Evolutionary conservation across 2,113 vertebrate genomes (phyloP), one percentile per base, ranked within the genome.

Genomic region (Sialia sialis): DNA sequence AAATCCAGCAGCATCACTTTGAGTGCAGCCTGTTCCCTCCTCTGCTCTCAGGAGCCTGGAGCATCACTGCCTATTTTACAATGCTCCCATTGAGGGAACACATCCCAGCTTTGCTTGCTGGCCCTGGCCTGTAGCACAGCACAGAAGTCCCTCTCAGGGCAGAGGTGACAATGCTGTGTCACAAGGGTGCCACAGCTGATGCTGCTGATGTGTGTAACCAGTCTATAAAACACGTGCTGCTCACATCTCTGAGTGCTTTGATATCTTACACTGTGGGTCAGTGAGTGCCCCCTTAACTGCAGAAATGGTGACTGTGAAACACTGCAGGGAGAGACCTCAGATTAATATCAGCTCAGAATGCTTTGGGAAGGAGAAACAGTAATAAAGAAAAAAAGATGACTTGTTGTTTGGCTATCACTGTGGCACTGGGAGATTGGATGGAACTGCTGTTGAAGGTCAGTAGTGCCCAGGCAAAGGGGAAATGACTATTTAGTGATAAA

Each of bases 31-130:
- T 49, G 34, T 30, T 29, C 72, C 36, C 70, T 75, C 58, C n/a
- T n/a, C 62, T 83, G 11, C 10, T 46, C 51, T 55, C 80, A 67
- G 30, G 18, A 3, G 9, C 32, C 75, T 52, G 48, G 29, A 73
- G 26, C 54, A 63, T 23, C 32, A 3, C 1, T n/a, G 25, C 13
- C 44, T 0, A 2, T 88, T 86, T 77, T 18, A 55, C 64, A 63
- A 15, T 6, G 14, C 6, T 9, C 3, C 20, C 23, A 4, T 2
- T 0, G 8, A 13, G 0, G 2, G 22, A 77, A 25, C n/a, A 23
- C 3, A 1, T 20, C 43, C 4, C 55, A 49, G 44, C 26, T 14
- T 48, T 39, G 51, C 87, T 36, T 44, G 5, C 52, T 56, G n/a
- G 44, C 13, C 18, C 23, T 66, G 60, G 11, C 27, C 59, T 38